Evolutionary conservation across 1,140 invertebrate species (phyloP), one percentile per base, ranked within the genome.

Genomic region (Drosophila hydei): DNA sequence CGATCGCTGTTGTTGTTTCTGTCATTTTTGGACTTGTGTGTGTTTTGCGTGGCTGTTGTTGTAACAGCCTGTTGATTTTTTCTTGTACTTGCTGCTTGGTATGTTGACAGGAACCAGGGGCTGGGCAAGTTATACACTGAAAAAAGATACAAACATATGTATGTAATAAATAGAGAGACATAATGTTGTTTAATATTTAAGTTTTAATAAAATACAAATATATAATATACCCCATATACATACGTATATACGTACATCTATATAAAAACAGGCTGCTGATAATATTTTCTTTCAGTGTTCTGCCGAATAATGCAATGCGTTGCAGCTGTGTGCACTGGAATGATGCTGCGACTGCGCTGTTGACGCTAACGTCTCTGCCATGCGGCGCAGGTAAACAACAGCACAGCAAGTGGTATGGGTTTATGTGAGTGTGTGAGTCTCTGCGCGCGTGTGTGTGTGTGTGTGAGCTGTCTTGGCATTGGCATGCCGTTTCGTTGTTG

Each of bases 341-440:
- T 48, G 80, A 87, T 73, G 81, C 80, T 81, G 80, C 69, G 74
- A 19, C 73, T 63, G 79, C 54, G 60, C 77, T 36, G 76, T 63
- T 45, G 48, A 64, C 42, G 52, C 58, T 14, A 19, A 11, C 33
- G 59, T 62, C 47, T 19, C 21, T 33, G 36, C 33, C 23, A 51
- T 9, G 38, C 42, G 48, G 40, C 50, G 74, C 75, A 75, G 72
- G 72, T 77, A 77, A 75, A 47, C 58, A 75, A 75, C 71, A 61
- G 16, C 45, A 47, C 38, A 58, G 42, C 74, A 62, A 63, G 47
- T 77, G 56, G 47, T 70, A 64, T 59, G 55, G 27, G 25, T 56
- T 33, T 65, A 14, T 51, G 18, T 62, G 40, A 55, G 27, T 65
- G 33, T 60, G 23, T 56, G n/a, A n/a, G n/a, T n/a, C n/a, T n/a